Evolutionary conservation across 2,113 vertebrate species (phyloP).

Genomic region (Electrona antarctica): DNA sequence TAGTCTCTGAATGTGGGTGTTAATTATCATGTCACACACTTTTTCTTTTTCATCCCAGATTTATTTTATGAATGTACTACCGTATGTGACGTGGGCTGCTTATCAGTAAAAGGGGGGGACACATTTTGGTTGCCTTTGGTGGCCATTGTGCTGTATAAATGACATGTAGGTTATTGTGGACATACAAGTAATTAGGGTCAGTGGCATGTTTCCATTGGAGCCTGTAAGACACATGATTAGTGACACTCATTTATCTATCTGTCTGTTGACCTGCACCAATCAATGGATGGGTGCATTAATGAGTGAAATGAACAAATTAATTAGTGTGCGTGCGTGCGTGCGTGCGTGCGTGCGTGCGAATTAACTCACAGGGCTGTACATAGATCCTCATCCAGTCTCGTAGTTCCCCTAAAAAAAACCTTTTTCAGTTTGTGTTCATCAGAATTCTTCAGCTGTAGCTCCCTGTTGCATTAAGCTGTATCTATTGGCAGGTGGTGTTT

Average conservation of each 20-base stretch:
- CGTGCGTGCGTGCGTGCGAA: too few relatives aligned
- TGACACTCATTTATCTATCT: constrained; percentile 27
- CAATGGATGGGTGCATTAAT: too few relatives aligned
- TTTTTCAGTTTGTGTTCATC: constrained; percentile 3
- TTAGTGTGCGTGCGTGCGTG: too few relatives aligned
- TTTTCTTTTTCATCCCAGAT: background rate
- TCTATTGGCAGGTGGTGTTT: background rate
- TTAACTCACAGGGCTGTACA: too few relatives aligned
- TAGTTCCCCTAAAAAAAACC: constrained; percentile 10
- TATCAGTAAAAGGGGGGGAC: too few relatives aligned
- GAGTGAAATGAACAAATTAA: too few relatives aligned
- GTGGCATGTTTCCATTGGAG: constrained; percentile 41
- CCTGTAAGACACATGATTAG: constrained; percentile 50
- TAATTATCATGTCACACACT: constrained; percentile 32
- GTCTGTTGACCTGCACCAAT: too few relatives aligned
- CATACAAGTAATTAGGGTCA: constrained; percentile 64
- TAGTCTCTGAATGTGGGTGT: constrained; percentile 26
- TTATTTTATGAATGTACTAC: background rate
- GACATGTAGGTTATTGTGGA: constrained; percentile 24
- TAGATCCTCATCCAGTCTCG: background rate
- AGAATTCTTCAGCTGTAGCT: background rate
- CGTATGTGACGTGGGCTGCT: constrained; percentile 66
- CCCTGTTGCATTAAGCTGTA: constrained; percentile 8
- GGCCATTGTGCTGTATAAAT: constrained; percentile 62
- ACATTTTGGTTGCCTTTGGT: constrained; percentile 7